Conservation (phyloP, 1,140 invertebrate genomes). For the Piezodorus guildinii region DNA sequence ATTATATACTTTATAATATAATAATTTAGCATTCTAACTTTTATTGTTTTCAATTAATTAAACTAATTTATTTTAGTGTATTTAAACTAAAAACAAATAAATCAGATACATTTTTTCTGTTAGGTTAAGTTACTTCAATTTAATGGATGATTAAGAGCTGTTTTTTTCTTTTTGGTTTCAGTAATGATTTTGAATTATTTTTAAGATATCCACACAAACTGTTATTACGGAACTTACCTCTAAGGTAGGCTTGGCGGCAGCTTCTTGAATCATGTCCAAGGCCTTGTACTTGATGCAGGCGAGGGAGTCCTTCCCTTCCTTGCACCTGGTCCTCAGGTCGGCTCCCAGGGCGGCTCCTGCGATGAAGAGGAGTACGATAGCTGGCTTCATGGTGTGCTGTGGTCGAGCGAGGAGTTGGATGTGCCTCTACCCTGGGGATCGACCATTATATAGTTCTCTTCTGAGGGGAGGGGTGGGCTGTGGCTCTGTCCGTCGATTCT, state of each 20-base stretch:
- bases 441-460: neutral
- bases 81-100: no score
- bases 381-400: neutral
- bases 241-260: conserved; percentile 63
- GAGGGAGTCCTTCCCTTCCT: conserved; percentile 58
- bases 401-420: neutral
- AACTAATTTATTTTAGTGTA: no score
- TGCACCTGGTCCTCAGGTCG: conserved; percentile 51
- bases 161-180: no score
- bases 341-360: conserved; percentile 32
- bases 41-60: no score
- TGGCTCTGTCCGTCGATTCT: neutral
- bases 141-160: no score
- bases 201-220: no score
- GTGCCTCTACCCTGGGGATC: neutral
- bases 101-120: no score
- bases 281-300: conserved; percentile 71
- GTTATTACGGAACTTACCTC: conserved; percentile 42
- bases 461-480: neutral
- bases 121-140: no score
- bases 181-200: no score
- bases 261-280: conserved; percentile 59
- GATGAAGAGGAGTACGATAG: conserved; percentile 9
- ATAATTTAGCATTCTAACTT: no score
- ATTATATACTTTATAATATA: no score